Percentiles rank a stretch among this genome's conserved stretches.
Evolutionary conservation across 2,113 vertebrate genomes (phyloP).

Genomic region (Eudyptes chrysolophus): DNA sequence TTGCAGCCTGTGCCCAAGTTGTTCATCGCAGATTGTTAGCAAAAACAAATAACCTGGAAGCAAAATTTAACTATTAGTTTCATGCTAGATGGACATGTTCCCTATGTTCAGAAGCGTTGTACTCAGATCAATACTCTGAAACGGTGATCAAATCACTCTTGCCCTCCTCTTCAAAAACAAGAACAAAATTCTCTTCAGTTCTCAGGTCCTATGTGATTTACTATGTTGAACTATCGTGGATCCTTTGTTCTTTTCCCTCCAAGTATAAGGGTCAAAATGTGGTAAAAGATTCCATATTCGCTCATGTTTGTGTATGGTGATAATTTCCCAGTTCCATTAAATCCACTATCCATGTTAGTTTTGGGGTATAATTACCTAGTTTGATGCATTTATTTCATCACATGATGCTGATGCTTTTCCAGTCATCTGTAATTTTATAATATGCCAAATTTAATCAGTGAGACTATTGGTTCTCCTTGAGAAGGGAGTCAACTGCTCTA

Average conservation of each 20-base stretch:
- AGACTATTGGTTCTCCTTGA: background rate
- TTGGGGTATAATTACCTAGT: background rate
- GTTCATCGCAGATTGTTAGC: background rate
- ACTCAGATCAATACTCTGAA: background rate
- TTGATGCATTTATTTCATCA: background rate
- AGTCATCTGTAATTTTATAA: background rate
- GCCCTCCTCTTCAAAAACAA: background rate
- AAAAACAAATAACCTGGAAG: background rate
- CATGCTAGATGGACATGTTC: background rate
- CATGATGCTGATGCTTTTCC: background rate
- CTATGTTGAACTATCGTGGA: background rate
- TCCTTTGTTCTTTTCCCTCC: background rate
- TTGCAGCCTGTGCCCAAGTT: background rate
- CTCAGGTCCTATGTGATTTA: background rate
- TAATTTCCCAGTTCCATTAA: background rate
- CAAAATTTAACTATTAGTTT: background rate
- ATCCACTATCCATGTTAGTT: background rate
- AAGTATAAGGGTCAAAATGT: background rate
- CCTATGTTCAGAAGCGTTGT: background rate
- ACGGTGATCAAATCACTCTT: background rate
- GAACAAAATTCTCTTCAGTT: background rate
- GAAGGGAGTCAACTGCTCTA: background rate
- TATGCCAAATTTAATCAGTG: background rate
- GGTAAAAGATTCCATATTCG: background rate
- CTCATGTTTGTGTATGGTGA: background rate